Conservation (phyloP, 1,140 invertebrate species). For the Plectrocnemia conspersa region DNA sequence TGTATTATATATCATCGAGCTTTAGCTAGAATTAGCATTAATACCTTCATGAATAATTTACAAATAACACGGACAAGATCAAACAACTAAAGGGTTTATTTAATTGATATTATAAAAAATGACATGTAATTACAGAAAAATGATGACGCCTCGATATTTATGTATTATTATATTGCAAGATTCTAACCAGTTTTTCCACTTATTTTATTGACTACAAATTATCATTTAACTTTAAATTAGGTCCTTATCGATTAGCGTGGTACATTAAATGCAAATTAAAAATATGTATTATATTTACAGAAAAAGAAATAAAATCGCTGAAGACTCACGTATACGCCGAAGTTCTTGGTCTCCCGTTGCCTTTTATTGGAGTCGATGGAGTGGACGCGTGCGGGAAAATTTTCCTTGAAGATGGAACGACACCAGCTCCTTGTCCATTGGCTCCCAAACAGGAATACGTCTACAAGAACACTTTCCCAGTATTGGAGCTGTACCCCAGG, state of each 20-base stretch:
- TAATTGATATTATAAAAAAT: too few species aligned
- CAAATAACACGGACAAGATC: too few species aligned
- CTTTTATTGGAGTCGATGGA: slow-evolving; percentile 72
- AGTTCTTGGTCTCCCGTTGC: slow-evolving; percentile 58
- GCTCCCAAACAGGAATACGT: slow-evolving; percentile 59
- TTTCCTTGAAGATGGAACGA: slow-evolving; percentile 51
- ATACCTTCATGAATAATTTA: too few species aligned
- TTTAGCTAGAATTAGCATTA: too few species aligned
- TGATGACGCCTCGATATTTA: neutral
- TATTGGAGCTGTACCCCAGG: slow-evolving; percentile 63
- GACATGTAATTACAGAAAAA: neutral
- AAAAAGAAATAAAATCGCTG: slow-evolving; percentile 47
- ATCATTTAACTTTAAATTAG: neutral
- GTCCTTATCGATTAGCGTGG: neutral
- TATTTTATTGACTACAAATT: neutral
- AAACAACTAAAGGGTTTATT: too few species aligned
- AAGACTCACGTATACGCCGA: slow-evolving; percentile 57
- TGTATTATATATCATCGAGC: too few species aligned
- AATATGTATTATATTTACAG: slow-evolving; percentile 29
- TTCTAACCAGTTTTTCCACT: neutral
- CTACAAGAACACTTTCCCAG: slow-evolving; percentile 65
- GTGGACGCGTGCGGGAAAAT: slow-evolving; percentile 62
- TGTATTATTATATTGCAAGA: neutral
- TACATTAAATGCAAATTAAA: slow-evolving; percentile 1
- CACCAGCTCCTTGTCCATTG: slow-evolving; percentile 60